Base-by-base conservation (phyloP, 1,140 invertebrate genomes). In the Drosophila quadrilineata region DNA sequence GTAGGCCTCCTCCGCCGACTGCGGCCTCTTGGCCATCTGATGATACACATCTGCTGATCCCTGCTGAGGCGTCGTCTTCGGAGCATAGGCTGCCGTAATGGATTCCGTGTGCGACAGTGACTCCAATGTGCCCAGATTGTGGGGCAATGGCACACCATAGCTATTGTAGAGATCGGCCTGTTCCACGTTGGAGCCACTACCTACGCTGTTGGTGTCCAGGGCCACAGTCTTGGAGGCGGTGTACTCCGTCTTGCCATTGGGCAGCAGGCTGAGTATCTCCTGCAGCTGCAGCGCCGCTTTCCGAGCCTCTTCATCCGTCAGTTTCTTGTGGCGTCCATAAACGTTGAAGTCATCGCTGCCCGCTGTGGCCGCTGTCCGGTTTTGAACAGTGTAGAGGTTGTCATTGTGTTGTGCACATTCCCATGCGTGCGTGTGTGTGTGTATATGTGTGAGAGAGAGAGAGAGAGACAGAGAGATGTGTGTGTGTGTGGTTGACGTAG, bases 81-180 rank as follows among this genome's bases (percentile, higher is more conserved):
- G 64, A 16, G 54, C 45, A 57, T 88, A 89, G 9, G 88, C 88
- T 0, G 88, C 88, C 0, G 86, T 89, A 21, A 89, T 89, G 5
- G 88, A 85, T 29, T 89, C 88, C 0, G 86, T 89, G 52, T 89
- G 88, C 2, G 88, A 89, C 0, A 89, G 54, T 0, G 88, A 89
- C 21, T 87, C 88, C 35, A 89, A 40, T 31, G 86, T 84, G 48
- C 87, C 85, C 35, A 88, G 46, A 48, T 89, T 87, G 3, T 69
- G 71, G 10, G 88, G 86, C 49, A 89, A 45, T 1, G 84, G 82
- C 16, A 87, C 38, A 0, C 79, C 80, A 16, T 88, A 77, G 10
- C 71, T 84, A 4, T 77, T 76, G 14, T 84, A 85, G 5, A 75
- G 31, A 36, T 85, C 69, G 0, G 65, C 74, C 19, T 64, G 80